Base-by-base conservation (phyloP, 2,888 invertebrate species). In the Lumbricus terrestris region DNA sequence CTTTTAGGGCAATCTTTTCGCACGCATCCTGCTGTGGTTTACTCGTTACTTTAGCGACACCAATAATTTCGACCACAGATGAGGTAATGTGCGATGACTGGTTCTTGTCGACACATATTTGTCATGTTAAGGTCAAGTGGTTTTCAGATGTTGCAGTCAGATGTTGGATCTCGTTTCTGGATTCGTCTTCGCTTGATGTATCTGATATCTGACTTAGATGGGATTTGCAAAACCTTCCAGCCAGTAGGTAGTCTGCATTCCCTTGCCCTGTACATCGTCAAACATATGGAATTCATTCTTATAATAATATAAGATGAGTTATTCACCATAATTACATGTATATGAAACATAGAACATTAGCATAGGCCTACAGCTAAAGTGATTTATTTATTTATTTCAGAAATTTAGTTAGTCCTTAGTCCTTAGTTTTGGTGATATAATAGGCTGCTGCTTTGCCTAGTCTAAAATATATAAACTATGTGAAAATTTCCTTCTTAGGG, bases 201-300 rank as follows among this genome's bases (percentile, higher is more conserved):
- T n/a, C n/a, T n/a, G n/a, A 69, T 6, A n/a, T 34, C 35, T 33
- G 35, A 35, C 18, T 29, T 11, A 2, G 16, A 16, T 85, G 23
- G 35, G 35, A 13, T 18, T 23, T 29, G 85, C 23, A 23, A 35
- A 37, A 5, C 35, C 35, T 85, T 85, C 85, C 85, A 85, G 18
- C 85, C 85, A 85, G 37, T 85, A 85, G 20, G 85, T 85, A 4
- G 85, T 85, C 37, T 37, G 85, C 85, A 85, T 85, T 85, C 85
- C 85, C 23, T 37, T 85, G 33, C 85, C 85, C 85, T 85, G 85
- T 37, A 8, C 6, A 85, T n/a, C n/a, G n/a, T n/a, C 29, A 69
- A n/a, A 69, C 29, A 69, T 11, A n/a, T 8, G n/a, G 1, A n/a
- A 69, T n/a, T 69, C n/a, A n/a, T n/a, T n/a, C n/a, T n/a, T n/a